Conservation (phyloP, 2,113 vertebrate species). For the Centrocercus urophasianus region DNA sequence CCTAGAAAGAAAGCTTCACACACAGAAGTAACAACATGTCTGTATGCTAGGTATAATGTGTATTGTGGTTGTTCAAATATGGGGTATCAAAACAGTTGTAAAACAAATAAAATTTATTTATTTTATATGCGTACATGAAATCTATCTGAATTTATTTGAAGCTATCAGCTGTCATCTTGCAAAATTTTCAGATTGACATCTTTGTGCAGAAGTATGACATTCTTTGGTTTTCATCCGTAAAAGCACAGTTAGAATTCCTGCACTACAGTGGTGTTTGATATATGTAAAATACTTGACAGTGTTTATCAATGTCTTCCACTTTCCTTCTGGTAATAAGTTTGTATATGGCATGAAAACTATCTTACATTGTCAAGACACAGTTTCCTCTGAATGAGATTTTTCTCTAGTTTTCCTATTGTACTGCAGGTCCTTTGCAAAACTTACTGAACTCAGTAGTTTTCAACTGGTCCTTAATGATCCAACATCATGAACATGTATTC, state of each 20-base stretch:
- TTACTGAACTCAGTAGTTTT: neutral
- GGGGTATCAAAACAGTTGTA: neutral
- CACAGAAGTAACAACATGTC: neutral
- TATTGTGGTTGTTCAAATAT: neutral
- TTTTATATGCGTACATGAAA: neutral
- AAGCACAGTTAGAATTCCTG: conserved; percentile 9
- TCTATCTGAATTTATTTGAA: neutral
- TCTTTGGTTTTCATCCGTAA: conserved; percentile 9
- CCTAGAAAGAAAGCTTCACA: neutral
- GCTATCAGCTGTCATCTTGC: neutral
- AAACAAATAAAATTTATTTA: neutral
- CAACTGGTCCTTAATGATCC: neutral
- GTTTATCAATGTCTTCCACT: neutral
- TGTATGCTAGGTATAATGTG: neutral
- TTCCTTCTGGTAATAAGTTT: neutral
- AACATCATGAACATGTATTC: neutral
- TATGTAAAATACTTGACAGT: neutral
- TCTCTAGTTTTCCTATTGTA: neutral
- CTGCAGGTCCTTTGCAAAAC: neutral
- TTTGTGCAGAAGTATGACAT: neutral
- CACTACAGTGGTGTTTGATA: conserved; percentile 5
- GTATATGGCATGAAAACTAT: neutral
- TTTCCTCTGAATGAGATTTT: neutral
- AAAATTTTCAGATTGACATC: conserved; percentile 2
- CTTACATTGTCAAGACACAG: neutral